Evolutionary conservation across 2,113 vertebrate genomes (phyloP).

Genomic region (Gorsachius goisagi): DNA sequence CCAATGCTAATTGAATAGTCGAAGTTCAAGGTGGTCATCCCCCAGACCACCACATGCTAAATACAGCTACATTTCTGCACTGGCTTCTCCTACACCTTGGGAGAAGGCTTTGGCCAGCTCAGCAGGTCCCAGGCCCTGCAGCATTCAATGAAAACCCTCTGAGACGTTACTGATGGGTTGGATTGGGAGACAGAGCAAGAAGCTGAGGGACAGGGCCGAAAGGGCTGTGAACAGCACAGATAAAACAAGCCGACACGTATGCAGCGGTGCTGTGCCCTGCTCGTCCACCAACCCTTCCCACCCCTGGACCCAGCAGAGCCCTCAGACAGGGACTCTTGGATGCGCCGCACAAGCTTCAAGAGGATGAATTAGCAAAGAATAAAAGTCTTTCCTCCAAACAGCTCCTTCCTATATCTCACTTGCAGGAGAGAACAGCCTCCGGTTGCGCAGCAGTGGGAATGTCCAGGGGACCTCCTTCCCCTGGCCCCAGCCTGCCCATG

Average conservation of each 20-base stretch:
- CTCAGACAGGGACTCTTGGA: neutral
- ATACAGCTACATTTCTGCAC: neutral
- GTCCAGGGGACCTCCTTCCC: neutral
- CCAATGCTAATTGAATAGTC: neutral
- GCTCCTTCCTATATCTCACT: neutral
- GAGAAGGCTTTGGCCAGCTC: neutral
- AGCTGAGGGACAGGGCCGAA: neutral
- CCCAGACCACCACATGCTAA: neutral
- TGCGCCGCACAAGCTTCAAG: neutral
- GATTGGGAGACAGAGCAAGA: neutral
- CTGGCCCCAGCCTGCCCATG: neutral
- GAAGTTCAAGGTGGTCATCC: neutral
- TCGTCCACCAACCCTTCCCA: neutral
- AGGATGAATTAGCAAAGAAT: neutral
- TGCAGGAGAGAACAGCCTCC: neutral
- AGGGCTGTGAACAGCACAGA: neutral
- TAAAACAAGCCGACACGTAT: rapidly evolving
- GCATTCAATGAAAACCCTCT: neutral
- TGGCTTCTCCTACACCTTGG: neutral
- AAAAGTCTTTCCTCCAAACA: neutral
- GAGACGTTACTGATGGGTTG: neutral
- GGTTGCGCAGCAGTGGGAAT: neutral
- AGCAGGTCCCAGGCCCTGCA: neutral
- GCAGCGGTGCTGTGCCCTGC: neutral
- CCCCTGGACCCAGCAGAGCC: neutral